These are phyloP conservation scores for Thalassarche chlororhynchos DNA, from an alignment of 2,113 vertebrate species.

Conservation along the genomic window DNA sequence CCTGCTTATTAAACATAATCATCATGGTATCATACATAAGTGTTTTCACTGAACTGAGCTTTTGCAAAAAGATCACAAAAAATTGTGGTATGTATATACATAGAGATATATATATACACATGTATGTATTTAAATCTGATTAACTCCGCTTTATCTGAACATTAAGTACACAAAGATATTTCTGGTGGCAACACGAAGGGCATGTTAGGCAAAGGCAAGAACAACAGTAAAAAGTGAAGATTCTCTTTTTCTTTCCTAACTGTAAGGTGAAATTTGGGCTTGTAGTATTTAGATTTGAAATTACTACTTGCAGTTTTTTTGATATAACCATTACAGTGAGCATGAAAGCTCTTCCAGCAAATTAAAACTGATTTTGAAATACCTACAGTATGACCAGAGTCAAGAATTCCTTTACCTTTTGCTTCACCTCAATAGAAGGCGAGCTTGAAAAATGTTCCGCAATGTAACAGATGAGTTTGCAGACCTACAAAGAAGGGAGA, in stretches of 20 bases:
- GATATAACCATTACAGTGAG: not conserved
- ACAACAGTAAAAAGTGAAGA: not conserved
- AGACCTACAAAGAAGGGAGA: not conserved
- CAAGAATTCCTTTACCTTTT: not conserved
- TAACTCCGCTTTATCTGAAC: not conserved
- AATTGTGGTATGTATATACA: not conserved
- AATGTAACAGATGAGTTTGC: not conserved
- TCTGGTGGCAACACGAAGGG: not conserved
- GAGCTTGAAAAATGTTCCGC: not conserved
- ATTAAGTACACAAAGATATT: not conserved
- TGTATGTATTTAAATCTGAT: not conserved
- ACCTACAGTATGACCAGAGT: not conserved
- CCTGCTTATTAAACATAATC: not conserved
- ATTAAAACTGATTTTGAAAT: not conserved
- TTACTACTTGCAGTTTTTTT: not conserved
- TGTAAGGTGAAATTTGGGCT: not conserved
- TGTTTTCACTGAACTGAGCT: not conserved
- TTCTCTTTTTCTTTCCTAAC: not conserved
- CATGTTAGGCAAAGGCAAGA: not conserved
- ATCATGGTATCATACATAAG: not conserved
- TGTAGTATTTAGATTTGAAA: not conserved
- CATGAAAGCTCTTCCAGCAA: not conserved
- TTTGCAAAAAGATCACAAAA: not conserved
- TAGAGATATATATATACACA: not conserved
- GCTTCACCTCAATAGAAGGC: not conserved